phyloP scores from a whole-genome alignment of 1,140 invertebrate species.

The Drosophila elegans region DNA sequence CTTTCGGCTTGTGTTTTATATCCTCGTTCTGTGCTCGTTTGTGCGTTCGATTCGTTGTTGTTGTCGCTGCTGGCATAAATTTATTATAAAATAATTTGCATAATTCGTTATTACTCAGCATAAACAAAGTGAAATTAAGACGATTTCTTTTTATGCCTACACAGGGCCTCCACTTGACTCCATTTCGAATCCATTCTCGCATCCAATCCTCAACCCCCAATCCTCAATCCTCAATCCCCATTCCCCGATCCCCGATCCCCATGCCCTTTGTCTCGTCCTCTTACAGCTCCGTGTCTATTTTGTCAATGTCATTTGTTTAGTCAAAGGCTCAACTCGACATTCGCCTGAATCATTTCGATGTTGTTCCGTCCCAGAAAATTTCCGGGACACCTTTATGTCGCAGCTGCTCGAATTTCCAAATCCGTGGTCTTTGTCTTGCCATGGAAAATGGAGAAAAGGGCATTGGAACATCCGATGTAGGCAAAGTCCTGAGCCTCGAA shows the following conservation, averaged over 20 bases:
- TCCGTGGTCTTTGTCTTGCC: conserved; percentile 1
- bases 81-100: conserved; percentile 84
- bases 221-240: background rate
- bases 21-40: conserved; percentile 71
- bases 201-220: background rate
- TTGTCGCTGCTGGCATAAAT: conserved; percentile 71
- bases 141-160: conserved; percentile 71
- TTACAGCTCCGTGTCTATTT: conserved; percentile 58
- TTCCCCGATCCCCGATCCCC: background rate
- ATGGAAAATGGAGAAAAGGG: background rate
- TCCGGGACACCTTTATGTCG: conserved; percentile 27
- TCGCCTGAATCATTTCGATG: conserved; percentile 12
- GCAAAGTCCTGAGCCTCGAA: conserved; percentile 43
- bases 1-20: conserved; percentile 63
- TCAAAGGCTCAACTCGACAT: conserved; percentile 54
- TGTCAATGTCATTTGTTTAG: conserved; percentile 76
- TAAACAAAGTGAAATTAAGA: conserved; percentile 84
- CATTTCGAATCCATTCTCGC: conserved; percentile 11
- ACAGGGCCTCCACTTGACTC: conserved; percentile 22
- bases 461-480: conserved; percentile 2
- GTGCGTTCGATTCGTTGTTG: conserved; percentile 65
- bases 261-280: background rate
- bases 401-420: conserved; percentile 38
- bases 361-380: background rate
- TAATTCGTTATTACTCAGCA: conserved; percentile 84